phyloP scores from a whole-genome alignment of 1,140 invertebrate genomes.

The Halotydeus destructor region DNA sequence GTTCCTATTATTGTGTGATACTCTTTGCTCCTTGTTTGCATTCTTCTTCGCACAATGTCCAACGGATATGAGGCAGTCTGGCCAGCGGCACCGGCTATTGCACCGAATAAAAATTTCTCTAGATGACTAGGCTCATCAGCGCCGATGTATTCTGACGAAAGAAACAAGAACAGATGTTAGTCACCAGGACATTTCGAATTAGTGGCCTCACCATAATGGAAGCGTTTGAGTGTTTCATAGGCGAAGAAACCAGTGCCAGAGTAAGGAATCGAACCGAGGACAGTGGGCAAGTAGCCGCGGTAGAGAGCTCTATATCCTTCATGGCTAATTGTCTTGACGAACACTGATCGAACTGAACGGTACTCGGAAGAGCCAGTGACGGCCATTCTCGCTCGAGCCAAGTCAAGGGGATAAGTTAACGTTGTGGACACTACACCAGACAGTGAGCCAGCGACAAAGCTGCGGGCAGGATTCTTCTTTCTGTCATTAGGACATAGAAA shows the following conservation, averaged over 20 bases:
- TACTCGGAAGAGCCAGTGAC: constrained; percentile 56
- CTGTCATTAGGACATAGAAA: constrained; percentile 12
- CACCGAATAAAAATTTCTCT: constrained; percentile 52
- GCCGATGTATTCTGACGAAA: constrained; percentile 12
- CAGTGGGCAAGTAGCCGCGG: constrained; percentile 66
- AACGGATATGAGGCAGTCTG: constrained; percentile 87
- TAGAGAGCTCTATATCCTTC: constrained; percentile 64
- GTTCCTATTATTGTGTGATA: constrained; percentile 18
- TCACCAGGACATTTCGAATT: background rate
- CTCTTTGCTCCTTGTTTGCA: constrained; percentile 45
- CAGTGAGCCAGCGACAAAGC: constrained; percentile 72
- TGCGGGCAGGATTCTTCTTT: constrained; percentile 20
- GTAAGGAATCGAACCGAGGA: constrained; percentile 86
- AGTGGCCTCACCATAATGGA: constrained; percentile 16
- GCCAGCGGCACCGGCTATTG: constrained; percentile 72
- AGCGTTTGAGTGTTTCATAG: constrained; percentile 69
- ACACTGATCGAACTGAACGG: constrained; percentile 40
- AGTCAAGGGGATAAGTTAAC: constrained; percentile 83
- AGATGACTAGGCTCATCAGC: constrained; percentile 15
- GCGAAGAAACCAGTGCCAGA: constrained; percentile 93
- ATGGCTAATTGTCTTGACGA: constrained; percentile 49
- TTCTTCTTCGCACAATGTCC: constrained; percentile 67
- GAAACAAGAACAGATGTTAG: background rate
- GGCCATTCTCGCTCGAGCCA: constrained; percentile 91
- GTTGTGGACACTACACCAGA: constrained; percentile 82